Base-by-base conservation (phyloP, 2,113 vertebrate species). In the Callipepla squamata region DNA sequence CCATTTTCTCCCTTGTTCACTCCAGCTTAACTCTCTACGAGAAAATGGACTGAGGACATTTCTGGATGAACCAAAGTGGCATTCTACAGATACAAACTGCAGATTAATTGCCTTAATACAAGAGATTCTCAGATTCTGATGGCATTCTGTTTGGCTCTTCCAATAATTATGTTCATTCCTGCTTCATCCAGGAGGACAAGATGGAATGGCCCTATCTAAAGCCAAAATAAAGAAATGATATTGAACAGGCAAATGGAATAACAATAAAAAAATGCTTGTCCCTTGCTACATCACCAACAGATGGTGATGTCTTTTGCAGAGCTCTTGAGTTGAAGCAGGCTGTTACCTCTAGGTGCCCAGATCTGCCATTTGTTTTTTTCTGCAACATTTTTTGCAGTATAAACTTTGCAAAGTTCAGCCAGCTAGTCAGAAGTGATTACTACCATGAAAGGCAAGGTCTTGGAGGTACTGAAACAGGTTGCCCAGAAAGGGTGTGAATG, bases 331-430 rank as follows among this genome's bases (percentile, higher is more conserved):
- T 82, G 85, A 90, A 90, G 73, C 55, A 88, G 40, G 44, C 42
- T 90, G 94, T 91, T 88, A 73, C 57, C 66, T 59, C 78, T 87
- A 96, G 86, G 83, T 95, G 92, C 59, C 90, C 47, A 74, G 63
- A 80, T 8, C 23, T 62, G 57, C 17, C 19, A 22, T 84, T 73
- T 47, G 38, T 53, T 28, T 53, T 90, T 34, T 73, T 90, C 82
- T 78, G 6, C 45, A 93, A 85, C 70, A 94, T 94, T 94, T 94
- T 80, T 94, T 80, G 72, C 38, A 69, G 92, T 84, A 45, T 34
- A 89, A 80, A 58, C 4, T 62, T 76, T 22, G 8, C 62, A 95
- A 92, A 93, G 82, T 73, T 89, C 65, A 89, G 77, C 86, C 51
- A 45, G 83, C 82, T 83, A 80, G 25, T 53, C 62, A 87, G 88